A percentile compares a stretch with the other conserved stretches of the same genome.
Evolutionary conservation across 2,797 vertebrate species (phyloP).

Genomic region (Gallinago nigripennis): DNA sequence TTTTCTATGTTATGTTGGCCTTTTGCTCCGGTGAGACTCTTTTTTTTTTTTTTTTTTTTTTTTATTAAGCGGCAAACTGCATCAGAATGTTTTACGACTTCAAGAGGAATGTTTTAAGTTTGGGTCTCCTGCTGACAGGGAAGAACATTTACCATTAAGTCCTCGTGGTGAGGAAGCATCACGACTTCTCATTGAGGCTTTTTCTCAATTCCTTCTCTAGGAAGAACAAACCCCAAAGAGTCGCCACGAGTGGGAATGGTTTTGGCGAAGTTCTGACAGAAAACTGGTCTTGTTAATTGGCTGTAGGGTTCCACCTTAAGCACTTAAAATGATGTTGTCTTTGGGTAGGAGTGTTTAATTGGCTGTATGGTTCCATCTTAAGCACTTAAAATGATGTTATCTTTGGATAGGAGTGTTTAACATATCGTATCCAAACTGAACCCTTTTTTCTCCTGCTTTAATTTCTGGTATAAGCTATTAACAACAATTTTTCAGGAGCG

Average conservation of each 20-base stretch:
- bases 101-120: background rate
- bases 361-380: background rate
- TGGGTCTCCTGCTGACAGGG: background rate
- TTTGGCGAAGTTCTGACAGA: background rate
- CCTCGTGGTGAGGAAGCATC: background rate
- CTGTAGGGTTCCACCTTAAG: background rate
- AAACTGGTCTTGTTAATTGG: background rate
- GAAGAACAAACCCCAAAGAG: background rate
- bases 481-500: background rate
- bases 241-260: accelerated
- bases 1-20: background rate
- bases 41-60: background rate
- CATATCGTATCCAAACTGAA: background rate
- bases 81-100: background rate
- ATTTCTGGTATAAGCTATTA: background rate
- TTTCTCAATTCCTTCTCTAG: background rate
- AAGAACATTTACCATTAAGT: background rate
- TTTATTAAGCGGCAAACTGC: background rate
- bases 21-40: accelerated
- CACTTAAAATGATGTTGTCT: background rate
- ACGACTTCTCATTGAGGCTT: background rate
- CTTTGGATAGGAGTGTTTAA: background rate
- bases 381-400: background rate
- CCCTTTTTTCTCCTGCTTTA: background rate
- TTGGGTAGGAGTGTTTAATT: background rate